Percentiles rank a stretch among this genome's conserved stretches.
Conservation (phyloP, 2,888 invertebrate species). For the Falcaria lacertinaria region DNA sequence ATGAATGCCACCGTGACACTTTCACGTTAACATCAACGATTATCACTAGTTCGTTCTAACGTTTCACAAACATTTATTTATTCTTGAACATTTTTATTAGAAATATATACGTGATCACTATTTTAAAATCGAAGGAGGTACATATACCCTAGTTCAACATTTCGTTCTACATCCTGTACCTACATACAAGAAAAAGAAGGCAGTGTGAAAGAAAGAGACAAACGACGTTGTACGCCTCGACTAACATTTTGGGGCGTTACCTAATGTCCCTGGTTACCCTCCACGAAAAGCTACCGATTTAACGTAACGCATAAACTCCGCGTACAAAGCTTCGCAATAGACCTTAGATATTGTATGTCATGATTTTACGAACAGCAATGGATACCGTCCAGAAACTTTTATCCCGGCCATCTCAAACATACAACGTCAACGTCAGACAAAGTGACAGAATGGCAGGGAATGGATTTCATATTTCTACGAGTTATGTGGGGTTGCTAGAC, state of each 20-base stretch:
- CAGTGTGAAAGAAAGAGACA: slow-evolving; percentile 56
- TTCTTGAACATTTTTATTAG: slow-evolving; percentile 12
- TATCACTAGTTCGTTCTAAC: slow-evolving; percentile 20
- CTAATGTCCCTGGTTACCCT: slow-evolving; percentile 34
- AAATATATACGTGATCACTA: slow-evolving; percentile 26
- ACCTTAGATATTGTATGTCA: neutral
- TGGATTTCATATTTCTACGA: neutral
- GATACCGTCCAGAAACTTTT: neutral
- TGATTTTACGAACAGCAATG: neutral
- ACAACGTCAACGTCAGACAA: neutral
- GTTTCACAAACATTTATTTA: slow-evolving; percentile 11
- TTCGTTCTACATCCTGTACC: slow-evolving; percentile 31
- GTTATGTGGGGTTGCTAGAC: neutral
- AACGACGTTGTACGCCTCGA: slow-evolving; percentile 30
- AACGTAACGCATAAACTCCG: slow-evolving; percentile 3
- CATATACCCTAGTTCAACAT: slow-evolving; percentile 41
- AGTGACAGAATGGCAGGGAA: neutral
- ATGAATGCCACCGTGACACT: slow-evolving; percentile 48
- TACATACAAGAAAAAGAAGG: too few relatives aligned
- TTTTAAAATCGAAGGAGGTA: slow-evolving; percentile 34
- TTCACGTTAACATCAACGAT: slow-evolving; percentile 34
- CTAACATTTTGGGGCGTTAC: slow-evolving; percentile 56
- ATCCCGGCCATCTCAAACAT: neutral
- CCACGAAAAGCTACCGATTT: slow-evolving; percentile 13
- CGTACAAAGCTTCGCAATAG: neutral